These are phyloP conservation scores for Atherix ibis DNA, from an alignment of 2,888 invertebrate species.

Conservation along the genomic window DNA sequence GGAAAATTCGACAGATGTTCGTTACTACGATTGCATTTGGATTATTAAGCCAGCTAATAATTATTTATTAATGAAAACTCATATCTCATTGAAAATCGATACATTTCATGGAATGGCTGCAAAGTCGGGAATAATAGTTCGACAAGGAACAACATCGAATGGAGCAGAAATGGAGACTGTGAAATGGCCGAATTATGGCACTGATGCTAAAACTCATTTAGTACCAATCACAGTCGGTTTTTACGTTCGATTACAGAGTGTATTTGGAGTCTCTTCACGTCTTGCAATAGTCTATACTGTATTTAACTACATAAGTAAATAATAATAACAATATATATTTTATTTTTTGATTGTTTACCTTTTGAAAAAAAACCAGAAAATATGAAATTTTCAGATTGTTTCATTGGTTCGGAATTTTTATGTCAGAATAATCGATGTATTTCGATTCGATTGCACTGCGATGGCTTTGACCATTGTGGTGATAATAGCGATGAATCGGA, in stretches of 20 bases:
- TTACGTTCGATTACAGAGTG: conserved; percentile 50
- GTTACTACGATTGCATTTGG: conserved; percentile 55
- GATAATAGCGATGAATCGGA: conserved; percentile 53
- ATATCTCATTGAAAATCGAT: conserved; percentile 44
- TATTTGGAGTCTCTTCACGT: conserved; percentile 44
- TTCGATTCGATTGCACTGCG: conserved; percentile 48
- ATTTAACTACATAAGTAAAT: conserved; percentile 50
- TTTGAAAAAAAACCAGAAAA: background rate
- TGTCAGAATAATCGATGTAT: conserved; percentile 59
- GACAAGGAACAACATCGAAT: conserved; percentile 51
- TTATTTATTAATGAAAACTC: conserved; percentile 48
- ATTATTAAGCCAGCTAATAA: conserved; percentile 48
- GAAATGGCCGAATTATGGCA: conserved; percentile 35
- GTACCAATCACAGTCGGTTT: conserved; percentile 47
- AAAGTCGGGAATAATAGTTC: conserved; percentile 44
- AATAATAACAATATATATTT: background rate
- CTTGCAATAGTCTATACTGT: conserved; percentile 53
- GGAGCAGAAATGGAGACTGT: conserved; percentile 42
- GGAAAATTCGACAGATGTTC: conserved; percentile 36
- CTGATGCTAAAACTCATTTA: conserved; percentile 39
- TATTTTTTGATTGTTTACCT: conserved; percentile 1
- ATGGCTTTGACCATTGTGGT: conserved; percentile 63
- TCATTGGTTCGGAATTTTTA: conserved; percentile 48
- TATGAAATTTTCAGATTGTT: conserved; percentile 40
- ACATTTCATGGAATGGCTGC: conserved; percentile 44